A percentile compares a stretch with the other conserved stretches of the same genome.
phyloP scores from a whole-genome alignment of 1,140 invertebrate species.

The Cyrtorhinus lividipennis region DNA sequence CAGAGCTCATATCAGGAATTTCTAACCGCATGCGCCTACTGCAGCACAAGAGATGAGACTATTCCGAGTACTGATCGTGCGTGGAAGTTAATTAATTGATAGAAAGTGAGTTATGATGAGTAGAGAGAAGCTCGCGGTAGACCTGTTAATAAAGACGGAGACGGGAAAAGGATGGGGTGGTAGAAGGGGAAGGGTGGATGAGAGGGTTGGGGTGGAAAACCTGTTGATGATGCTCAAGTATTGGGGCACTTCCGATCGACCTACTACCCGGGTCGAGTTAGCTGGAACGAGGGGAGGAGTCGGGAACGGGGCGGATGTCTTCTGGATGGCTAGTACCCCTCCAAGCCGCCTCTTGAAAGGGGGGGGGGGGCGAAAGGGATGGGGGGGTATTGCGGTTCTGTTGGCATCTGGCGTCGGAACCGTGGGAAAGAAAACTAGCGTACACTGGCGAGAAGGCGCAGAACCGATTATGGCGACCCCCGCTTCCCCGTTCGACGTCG shows the following conservation, averaged over 20 bases:
- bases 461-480: background rate
- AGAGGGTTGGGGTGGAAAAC: slow-evolving; percentile 3
- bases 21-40: too few relatives aligned
- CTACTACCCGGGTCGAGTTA: background rate
- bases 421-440: slow-evolving; percentile 12
- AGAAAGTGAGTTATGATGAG: background rate
- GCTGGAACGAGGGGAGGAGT: background rate
- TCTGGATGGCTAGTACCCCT: slow-evolving; percentile 1
- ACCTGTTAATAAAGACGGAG: background rate
- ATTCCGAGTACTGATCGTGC: too few relatives aligned
- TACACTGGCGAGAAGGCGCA: background rate
- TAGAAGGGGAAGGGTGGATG: background rate
- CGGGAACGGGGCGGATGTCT: slow-evolving; percentile 13
- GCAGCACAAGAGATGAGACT: too few relatives aligned
- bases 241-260: slow-evolving; percentile 1
- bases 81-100: background rate
- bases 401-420: background rate
- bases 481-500: background rate
- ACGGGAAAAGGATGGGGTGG: background rate
- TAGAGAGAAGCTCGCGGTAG: background rate
- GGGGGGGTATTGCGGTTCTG: slow-evolving; percentile 9
- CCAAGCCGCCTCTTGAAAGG: too few relatives aligned
- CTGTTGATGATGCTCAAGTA: slow-evolving; percentile 4
- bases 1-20: too few relatives aligned
- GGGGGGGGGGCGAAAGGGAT: background rate